Base-by-base conservation (phyloP, 2,113 vertebrate species). In the Hyla sarda region DNA sequence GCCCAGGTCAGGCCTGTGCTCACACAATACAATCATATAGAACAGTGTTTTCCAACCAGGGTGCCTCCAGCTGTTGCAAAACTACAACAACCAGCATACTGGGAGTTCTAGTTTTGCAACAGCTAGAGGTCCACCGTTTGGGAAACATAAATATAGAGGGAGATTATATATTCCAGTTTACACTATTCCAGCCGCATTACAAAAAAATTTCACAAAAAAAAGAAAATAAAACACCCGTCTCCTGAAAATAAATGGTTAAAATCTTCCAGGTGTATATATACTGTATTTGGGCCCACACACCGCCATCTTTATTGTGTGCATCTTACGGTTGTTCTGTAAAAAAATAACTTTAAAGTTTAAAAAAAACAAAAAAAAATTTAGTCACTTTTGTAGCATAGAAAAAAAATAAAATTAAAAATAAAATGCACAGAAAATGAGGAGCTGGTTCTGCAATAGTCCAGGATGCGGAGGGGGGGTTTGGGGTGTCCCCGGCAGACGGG, bases 1-100 rank as follows among this genome's bases (percentile, higher is more conserved):
- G 5, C 28, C 5, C 9, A 9, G 30, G 60, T 41, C 17, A 3
- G 34, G 37, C 13, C 50, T 34, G 69, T 9, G 50, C 45, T 37
- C 34, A 14, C 9, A 56, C 54, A 74, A 74, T 72, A 83, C 32
- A 74, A 73, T 74, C 54, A n/a, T 32, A 56, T 9, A n/a, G n/a
- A n/a, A n/a, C n/a, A n/a, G n/a, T n/a, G n/a, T n/a, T n/a, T n/a
- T n/a, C n/a, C n/a, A n/a, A n/a, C n/a, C n/a, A n/a, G n/a, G n/a
- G n/a, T n/a, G n/a, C n/a, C n/a, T n/a, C n/a, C n/a, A n/a, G n/a
- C n/a, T n/a, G n/a, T n/a, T n/a, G n/a, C n/a, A n/a, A n/a, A n/a
- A n/a, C n/a, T n/a, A n/a, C n/a, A n/a, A n/a, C n/a, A n/a, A n/a
- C n/a, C n/a, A n/a, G n/a, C n/a, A n/a, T n/a, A n/a, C n/a, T n/a